Percentiles rank a stretch among this genome's conserved stretches.
These are phyloP conservation scores for Progne subis DNA, from an alignment of 2,113 vertebrate species.

Conservation along the genomic window DNA sequence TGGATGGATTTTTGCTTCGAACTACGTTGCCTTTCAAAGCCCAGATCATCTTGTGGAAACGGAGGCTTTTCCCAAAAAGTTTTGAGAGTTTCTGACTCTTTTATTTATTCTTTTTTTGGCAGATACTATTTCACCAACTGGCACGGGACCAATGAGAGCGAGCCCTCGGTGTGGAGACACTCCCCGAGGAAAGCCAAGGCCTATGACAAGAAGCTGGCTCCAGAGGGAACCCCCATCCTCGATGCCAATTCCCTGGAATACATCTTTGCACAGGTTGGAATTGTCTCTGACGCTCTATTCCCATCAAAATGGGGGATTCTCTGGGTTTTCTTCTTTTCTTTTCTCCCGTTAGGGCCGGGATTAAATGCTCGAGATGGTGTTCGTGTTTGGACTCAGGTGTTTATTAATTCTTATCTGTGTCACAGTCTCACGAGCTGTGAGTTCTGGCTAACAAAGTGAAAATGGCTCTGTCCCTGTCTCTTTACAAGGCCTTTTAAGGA, in stretches of 20 bases:
- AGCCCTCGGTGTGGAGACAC: slow-evolving; percentile 91
- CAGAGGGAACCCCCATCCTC: slow-evolving; percentile 88
- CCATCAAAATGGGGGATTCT: background rate
- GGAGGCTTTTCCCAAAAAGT: accelerated
- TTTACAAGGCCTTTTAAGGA: background rate
- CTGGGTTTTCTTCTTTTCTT: background rate
- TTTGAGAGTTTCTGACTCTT: background rate
- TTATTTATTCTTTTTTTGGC: slow-evolving; percentile 2
- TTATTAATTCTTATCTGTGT: background rate
- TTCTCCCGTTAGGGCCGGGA: background rate
- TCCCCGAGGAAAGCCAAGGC: slow-evolving; percentile 85
- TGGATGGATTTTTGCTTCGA: background rate
- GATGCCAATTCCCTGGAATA: slow-evolving; percentile 89
- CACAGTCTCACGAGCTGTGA: background rate
- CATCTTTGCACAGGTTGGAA: slow-evolving; percentile 91
- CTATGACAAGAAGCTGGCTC: slow-evolving; percentile 74
- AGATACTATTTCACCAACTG: slow-evolving; percentile 97
- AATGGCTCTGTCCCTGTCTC: background rate
- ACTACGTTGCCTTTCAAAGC: background rate
- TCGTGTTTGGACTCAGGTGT: background rate
- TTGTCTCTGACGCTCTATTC: background rate
- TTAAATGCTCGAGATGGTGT: background rate
- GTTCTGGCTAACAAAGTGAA: background rate
- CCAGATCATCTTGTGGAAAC: background rate
- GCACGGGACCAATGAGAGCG: slow-evolving; percentile 91